Evolutionary conservation across 2,797 vertebrate species (phyloP).

Genomic region (Chiloscyllium punctatum): DNA sequence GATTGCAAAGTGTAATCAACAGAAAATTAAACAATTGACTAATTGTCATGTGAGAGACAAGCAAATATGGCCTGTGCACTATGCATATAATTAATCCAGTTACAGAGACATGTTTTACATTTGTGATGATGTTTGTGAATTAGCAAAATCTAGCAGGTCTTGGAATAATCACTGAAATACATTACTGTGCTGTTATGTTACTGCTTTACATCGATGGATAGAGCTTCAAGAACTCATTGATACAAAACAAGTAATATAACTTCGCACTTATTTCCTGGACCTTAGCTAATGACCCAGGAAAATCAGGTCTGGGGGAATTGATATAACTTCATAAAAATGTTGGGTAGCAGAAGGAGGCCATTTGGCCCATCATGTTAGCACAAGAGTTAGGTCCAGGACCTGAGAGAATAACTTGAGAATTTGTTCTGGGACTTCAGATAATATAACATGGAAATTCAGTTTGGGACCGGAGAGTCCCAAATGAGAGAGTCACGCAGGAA

Average conservation of each 20-base stretch:
- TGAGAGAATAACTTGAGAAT: neutral
- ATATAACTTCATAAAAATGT: neutral
- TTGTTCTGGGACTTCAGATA: neutral
- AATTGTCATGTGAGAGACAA: constrained; percentile 6
- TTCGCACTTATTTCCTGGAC: neutral
- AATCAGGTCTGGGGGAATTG: neutral
- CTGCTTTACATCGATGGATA: neutral
- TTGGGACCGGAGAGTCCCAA: no score
- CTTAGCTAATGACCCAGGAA: neutral
- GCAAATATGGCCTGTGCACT: neutral
- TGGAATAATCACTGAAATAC: neutral
- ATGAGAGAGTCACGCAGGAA: neutral
- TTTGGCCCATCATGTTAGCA: no score
- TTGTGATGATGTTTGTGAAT: constrained; percentile 9
- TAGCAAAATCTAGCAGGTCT: neutral
- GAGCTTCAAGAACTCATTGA: neutral
- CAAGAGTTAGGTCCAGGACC: neutral
- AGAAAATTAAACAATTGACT: constrained; percentile 29
- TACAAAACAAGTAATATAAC: neutral
- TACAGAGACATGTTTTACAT: neutral
- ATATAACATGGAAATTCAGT: neutral
- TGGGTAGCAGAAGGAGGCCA: no score
- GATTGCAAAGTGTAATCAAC: constrained; percentile 8
- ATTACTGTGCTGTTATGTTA: neutral
- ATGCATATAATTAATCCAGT: constrained; percentile 15